Base-by-base conservation (phyloP, 37 sponge, comb jelly and placozoan species). In the Ephydatia muelleri region DNA sequence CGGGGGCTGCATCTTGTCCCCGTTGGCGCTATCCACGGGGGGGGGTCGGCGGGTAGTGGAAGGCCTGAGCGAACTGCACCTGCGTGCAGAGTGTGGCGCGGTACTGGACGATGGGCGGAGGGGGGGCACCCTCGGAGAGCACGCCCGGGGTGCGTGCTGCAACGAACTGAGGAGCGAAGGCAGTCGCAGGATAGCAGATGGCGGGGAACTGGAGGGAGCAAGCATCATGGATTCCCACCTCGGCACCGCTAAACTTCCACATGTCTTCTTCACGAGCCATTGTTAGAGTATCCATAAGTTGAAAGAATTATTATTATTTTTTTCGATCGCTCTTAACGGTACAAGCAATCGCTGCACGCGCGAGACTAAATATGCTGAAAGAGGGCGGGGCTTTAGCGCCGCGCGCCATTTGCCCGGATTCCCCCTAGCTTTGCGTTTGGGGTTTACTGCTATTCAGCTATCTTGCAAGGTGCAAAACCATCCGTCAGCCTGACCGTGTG, bases 21-120 rank as follows among this genome's bases (percentile, higher is more conserved):
- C 9, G 71, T 32, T 1, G 34, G 29, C 35, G 65, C 64, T 39
- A 65, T 87, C 87, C 38, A 87, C 43, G 23, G 87, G 87, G 57
- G 38, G 90, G 90, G 11, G 90, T 90, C 21, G 90, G 90, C 14
- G 90, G 90, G 49, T 90, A 90, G 49, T 81, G 81, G 34, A 90
- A 83, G 0, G 89, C 73, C 26, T 76, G 47, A 2, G 83, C 84
- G 22, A 75, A 38, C 43, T 75, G 75, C 67, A 87, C 87, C 38
- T 87, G 87, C 48, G 81, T 80, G 67, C 65, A 72, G 48, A 81
- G 38, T 5, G 87, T 87, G 30, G 87, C 75, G 14, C 80, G 57
- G 29, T 80, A 87, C 75, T 83, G 83, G 13, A 86, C 43, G 65
- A 49, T 65, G 35, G 75, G n/a, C 19, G 65, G 36, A 76, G 36